These are phyloP conservation scores for Anagrus nilaparvatae DNA, from an alignment of 1,140 invertebrate genomes.

Conservation along the genomic window DNA sequence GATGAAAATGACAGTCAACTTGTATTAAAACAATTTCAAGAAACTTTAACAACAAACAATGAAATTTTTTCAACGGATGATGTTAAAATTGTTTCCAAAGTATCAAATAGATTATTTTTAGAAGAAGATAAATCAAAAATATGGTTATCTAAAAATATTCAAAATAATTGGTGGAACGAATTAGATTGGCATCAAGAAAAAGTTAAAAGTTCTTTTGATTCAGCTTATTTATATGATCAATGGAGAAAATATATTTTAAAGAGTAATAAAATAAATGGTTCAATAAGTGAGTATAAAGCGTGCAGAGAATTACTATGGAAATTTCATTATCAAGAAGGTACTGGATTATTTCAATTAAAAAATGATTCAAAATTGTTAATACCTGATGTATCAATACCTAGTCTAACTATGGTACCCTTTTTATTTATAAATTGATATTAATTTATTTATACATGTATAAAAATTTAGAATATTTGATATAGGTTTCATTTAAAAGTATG, in stretches of 20 bases:
- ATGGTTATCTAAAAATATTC: conserved; percentile 35
- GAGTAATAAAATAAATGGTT: conserved; percentile 20
- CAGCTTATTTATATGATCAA: conserved; percentile 30
- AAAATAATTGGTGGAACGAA: conserved; percentile 38
- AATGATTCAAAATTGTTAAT: conserved; percentile 22
- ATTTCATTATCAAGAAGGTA: conserved; percentile 29
- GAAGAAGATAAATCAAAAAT: conserved; percentile 29
- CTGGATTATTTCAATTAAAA: conserved; percentile 29
- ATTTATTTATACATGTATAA: neutral
- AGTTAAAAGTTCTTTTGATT: conserved; percentile 26
- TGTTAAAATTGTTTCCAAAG: neutral
- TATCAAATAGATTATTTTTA: conserved; percentile 9
- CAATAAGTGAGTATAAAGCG: conserved; percentile 35
- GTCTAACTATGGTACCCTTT: conserved; percentile 31
- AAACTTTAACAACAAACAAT: neutral
- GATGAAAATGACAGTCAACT: conserved; percentile 22
- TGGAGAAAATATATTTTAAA: conserved; percentile 28
- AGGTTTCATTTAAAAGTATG: conserved; percentile 34
- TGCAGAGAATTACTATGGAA: conserved; percentile 39
- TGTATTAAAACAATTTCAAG: conserved; percentile 1
- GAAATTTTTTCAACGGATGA: neutral
- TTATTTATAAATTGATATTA: neutral
- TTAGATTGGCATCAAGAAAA: conserved; percentile 26
- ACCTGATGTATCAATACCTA: conserved; percentile 33
- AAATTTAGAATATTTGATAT: neutral